Conservation (phyloP, 2,888 invertebrate species). For the Volucella inanis region DNA sequence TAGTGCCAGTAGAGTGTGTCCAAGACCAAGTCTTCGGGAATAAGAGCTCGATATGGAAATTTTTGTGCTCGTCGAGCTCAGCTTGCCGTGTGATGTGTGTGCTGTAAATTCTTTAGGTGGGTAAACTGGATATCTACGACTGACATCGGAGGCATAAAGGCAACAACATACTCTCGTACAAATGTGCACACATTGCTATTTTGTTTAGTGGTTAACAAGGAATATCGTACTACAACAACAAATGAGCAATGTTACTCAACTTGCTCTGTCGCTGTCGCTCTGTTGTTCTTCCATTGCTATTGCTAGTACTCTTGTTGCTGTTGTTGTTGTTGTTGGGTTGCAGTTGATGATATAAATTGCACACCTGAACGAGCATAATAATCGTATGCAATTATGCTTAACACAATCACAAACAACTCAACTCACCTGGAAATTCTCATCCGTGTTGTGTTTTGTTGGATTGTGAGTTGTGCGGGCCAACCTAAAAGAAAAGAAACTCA, state of each 20-base stretch:
- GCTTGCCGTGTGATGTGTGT: constrained; percentile 9
- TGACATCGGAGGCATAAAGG: neutral
- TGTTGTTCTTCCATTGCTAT: neutral
- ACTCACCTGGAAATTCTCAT: constrained; percentile 68
- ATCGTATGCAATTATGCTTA: constrained; percentile 83
- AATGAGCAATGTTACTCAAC: constrained; percentile 48
- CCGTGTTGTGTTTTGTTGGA: constrained; percentile 15
- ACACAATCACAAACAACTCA: constrained; percentile 80
- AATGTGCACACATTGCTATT: constrained; percentile 57
- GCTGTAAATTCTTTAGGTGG: constrained; percentile 73
- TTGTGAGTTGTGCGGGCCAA: constrained; percentile 10
- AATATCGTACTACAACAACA: constrained; percentile 56
- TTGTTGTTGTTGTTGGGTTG: constrained; percentile 27
- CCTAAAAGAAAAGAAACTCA: neutral
- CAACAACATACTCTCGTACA: constrained; percentile 23
- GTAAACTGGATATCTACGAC: constrained; percentile 63
- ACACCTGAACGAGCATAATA: constrained; percentile 83
- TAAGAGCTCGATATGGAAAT: constrained; percentile 72
- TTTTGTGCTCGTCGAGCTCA: constrained; percentile 36
- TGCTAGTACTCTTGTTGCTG: constrained; percentile 12
- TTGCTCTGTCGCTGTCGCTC: neutral
- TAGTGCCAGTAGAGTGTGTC: neutral
- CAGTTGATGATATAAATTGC: constrained; percentile 80
- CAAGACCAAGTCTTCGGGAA: constrained; percentile 12
- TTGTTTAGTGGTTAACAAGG: constrained; percentile 71